Percentiles rank a stretch among this genome's conserved stretches.
Evolutionary conservation across 2,113 vertebrate genomes (phyloP).

Genomic region (Cyprinodon variegatus): DNA sequence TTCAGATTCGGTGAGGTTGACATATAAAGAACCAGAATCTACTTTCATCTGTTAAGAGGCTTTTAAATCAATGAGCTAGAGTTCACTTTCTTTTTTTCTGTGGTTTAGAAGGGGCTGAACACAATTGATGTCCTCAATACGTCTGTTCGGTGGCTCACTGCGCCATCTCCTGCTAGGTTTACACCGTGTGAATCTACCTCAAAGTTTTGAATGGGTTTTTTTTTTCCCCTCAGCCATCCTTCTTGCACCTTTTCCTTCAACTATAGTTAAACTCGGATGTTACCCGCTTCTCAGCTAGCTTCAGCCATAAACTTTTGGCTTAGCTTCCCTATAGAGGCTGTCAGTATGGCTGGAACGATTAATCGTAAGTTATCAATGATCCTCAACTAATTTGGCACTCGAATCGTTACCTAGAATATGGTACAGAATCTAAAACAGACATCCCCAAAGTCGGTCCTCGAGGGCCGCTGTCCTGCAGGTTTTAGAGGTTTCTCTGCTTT

Average conservation of each 20-base stretch:
- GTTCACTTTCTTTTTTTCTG: not conserved
- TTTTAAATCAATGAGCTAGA: not conserved
- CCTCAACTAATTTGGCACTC: too few relatives aligned
- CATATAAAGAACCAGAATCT: not conserved
- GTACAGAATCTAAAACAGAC: too few relatives aligned
- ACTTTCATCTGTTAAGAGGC: not conserved
- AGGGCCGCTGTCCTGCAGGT: too few relatives aligned
- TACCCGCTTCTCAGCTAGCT: not conserved
- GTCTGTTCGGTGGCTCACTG: not conserved
- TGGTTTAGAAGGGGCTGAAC: not conserved
- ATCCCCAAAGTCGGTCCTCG: too few relatives aligned
- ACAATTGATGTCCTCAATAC: not conserved
- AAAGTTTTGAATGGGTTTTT: too few relatives aligned
- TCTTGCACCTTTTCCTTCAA: not conserved
- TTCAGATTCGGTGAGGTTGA: not conserved
- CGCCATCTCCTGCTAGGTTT: not conserved
- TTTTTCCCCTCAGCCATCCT: not conserved
- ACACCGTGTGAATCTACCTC: not conserved
- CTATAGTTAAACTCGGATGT: not conserved
- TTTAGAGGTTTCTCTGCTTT: too few relatives aligned
- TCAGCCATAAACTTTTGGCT: not conserved
- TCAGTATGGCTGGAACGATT: too few relatives aligned
- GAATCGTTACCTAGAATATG: too few relatives aligned
- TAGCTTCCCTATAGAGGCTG: not conserved
- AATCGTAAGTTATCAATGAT: too few relatives aligned